Conservation (phyloP, 37 sponge, comb jelly and placozoan genomes). For the Dysidea cf. avara region DNA sequence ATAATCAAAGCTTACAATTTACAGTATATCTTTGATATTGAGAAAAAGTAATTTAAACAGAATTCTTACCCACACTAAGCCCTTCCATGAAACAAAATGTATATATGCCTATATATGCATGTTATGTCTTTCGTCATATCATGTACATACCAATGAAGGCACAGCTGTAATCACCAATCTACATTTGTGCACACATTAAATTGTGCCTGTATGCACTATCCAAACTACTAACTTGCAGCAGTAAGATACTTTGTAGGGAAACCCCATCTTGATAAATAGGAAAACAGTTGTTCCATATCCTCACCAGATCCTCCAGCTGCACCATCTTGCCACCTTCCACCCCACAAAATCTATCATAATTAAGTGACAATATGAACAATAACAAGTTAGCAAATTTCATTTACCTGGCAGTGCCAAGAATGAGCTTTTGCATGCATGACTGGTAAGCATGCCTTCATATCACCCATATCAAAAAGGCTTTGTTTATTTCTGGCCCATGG, state of each 20-base stretch:
- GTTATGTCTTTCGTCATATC: no score
- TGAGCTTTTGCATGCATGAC: slow-evolving; percentile 8
- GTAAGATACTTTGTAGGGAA: slow-evolving; percentile 2
- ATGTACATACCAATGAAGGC: no score
- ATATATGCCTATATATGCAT: no score
- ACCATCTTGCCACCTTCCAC: slow-evolving; percentile 17
- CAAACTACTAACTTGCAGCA: slow-evolving; percentile 1
- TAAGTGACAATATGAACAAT: not conserved
- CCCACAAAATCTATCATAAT: not conserved
- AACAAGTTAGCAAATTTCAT: not conserved
- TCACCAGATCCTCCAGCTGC: slow-evolving; percentile 19
- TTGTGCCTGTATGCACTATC: no score
- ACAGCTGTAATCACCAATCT: no score
- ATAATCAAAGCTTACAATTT: no score
- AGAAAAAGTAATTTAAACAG: no score
- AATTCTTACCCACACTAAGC: no score
- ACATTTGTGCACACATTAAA: no score
- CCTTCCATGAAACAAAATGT: no score
- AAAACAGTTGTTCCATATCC: slow-evolving; percentile 16
- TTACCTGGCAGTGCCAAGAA: slow-evolving; percentile 24
- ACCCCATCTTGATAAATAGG: slow-evolving; percentile 4
- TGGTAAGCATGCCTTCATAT: not conserved
- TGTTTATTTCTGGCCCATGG: not conserved
- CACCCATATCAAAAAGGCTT: no score
- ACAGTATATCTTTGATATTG: no score